Evolutionary conservation across 2,797 vertebrate species (phyloP).

Genomic region (Simalia tracyae): DNA sequence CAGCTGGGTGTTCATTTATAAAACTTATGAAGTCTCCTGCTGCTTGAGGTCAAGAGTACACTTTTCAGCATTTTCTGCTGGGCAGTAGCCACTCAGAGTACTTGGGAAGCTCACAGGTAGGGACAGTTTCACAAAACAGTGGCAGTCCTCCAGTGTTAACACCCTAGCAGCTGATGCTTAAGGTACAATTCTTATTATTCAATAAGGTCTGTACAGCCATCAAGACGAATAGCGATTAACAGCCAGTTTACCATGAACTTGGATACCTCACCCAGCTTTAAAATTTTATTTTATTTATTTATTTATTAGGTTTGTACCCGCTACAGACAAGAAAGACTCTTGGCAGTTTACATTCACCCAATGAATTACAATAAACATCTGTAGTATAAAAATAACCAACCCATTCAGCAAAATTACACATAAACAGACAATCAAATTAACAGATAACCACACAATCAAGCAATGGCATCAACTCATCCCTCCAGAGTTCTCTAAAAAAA

Average conservation of each 20-base stretch:
- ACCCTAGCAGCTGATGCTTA: not conserved
- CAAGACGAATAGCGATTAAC: not conserved
- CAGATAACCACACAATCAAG: not conserved
- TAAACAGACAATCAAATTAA: not conserved
- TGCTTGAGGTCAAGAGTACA: not conserved
- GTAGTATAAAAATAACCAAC: not conserved
- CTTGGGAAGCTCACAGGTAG: not conserved
- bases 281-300: not conserved
- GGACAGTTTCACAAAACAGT: not conserved
- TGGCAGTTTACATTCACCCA: not conserved
- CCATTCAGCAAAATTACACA: not conserved
- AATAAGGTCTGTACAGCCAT: not conserved
- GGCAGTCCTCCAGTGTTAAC: not conserved
- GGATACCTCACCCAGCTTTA: not conserved
- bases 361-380: not conserved
- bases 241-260: not conserved
- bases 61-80: not conserved
- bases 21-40: not conserved
- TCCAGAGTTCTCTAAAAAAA: not conserved
- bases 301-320: not conserved
- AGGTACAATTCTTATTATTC: not conserved
- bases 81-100: not conserved
- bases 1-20: not conserved
- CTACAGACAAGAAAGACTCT: not conserved
- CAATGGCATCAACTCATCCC: not conserved